Evolutionary conservation across 2,113 vertebrate species (phyloP), one percentile per base, ranked within the genome.

Genomic region (Hiodon alosoides): DNA sequence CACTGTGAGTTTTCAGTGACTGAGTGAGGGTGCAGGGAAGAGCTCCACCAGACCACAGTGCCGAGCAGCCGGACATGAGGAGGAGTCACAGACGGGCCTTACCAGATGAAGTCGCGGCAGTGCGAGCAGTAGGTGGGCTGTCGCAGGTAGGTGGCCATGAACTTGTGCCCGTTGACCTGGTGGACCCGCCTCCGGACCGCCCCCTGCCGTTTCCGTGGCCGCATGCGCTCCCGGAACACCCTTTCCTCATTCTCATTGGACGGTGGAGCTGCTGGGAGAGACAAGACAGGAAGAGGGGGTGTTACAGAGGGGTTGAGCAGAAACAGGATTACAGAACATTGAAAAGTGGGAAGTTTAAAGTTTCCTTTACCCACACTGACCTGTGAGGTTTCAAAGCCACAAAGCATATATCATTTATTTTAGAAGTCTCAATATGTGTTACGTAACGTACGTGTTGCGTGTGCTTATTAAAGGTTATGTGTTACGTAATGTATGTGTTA

Each of bases 21-120:
- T 31, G 31, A 31, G 31, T 31, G 31, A 31, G 31, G 31, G 31
- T 31, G 31, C 10, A 10, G 54, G 54, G 5, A 5, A 57, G 54
- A 7, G 54, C 54, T 57, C 54, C 54, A 57, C 54, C 54, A 57
- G 5, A 57, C 54, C 54, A 57, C 5, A 31, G 31, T n/a, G n/a
- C n/a, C n/a, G n/a, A n/a, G n/a, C n/a, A n/a, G n/a, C n/a, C n/a
- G n/a, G n/a, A n/a, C n/a, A n/a, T n/a, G n/a, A 67, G 13, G 17
- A 3, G 16, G 51, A 50, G 31, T 46, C n/a, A 50, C 55, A 72
- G 31, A 31, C 50, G 5, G 10, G 52, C 9, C 87, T 80, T 91
- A 99, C 97, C 97, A 99, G 91, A 98, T 98, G 80, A 99, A 98
- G 80, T 99, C 97, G 85, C 96, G 90, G 91, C 97, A 98, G 83